Conservation (phyloP, 1,140 invertebrate species). For the Micrasema longulum region DNA sequence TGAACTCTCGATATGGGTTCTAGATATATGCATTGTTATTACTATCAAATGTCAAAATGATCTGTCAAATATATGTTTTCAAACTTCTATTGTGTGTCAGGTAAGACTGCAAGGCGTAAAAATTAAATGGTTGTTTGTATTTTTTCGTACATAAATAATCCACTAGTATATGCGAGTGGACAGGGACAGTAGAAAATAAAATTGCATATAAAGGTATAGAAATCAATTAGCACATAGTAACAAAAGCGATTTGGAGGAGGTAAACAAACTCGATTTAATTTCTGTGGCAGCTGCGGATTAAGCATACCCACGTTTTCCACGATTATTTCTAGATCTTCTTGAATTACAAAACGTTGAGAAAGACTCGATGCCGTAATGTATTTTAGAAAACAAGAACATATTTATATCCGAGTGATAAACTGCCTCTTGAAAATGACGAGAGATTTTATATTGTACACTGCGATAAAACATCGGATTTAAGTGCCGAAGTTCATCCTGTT, state of each 20-base stretch:
- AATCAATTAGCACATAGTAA: conserved; percentile 16
- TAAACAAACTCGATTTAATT: conserved; percentile 13
- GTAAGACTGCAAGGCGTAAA: no score
- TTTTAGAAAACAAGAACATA: conserved; percentile 30
- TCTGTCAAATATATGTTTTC: no score
- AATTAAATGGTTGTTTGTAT: no score
- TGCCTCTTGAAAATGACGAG: not conserved
- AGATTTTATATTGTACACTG: not conserved
- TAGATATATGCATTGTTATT: no score
- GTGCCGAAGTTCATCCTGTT: not conserved
- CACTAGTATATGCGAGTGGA: no score
- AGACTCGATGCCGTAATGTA: conserved; percentile 20
- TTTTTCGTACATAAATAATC: no score
- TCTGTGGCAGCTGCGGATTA: conserved; percentile 23
- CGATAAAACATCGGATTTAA: not conserved
- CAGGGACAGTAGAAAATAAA: no score
- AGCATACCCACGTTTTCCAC: conserved; percentile 22
- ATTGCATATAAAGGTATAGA: not conserved
- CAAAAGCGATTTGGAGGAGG: not conserved
- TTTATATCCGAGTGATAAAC: conserved; percentile 19
- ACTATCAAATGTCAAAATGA: no score
- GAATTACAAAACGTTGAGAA: conserved; percentile 34
- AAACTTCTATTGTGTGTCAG: no score
- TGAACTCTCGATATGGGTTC: no score
- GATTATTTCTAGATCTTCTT: conserved; percentile 39